phyloP scores from a whole-genome alignment of 2,888 invertebrate genomes.

The Polyommatus iphigenia region DNA sequence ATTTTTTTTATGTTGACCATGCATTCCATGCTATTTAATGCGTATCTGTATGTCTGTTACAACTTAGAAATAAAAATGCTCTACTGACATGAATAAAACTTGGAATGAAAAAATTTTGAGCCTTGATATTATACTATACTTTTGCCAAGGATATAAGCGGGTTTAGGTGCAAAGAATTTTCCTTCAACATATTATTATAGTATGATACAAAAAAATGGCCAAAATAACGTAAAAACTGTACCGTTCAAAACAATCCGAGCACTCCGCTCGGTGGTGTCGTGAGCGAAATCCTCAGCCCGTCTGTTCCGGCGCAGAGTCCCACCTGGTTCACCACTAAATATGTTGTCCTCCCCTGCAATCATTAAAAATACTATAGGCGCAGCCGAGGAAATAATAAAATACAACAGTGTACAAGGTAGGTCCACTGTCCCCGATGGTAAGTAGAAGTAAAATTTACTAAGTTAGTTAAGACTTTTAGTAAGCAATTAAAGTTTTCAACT shows the following conservation, averaged over 20 bases:
- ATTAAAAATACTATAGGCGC: background rate
- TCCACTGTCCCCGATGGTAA: background rate
- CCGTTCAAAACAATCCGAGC: constrained; percentile 67
- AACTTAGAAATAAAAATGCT: too few relatives aligned
- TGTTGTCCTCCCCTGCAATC: constrained; percentile 16
- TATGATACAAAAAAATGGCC: background rate
- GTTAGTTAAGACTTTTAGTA: too few relatives aligned
- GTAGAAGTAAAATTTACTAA: background rate
- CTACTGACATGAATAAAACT: too few relatives aligned
- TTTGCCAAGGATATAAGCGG: too few relatives aligned
- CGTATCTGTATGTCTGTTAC: too few relatives aligned
- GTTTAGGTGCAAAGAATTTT: too few relatives aligned
- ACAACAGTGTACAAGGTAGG: background rate
- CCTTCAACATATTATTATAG: too few relatives aligned
- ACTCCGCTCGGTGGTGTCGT: constrained; percentile 62
- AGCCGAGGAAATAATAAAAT: background rate
- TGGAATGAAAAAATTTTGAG: background rate
- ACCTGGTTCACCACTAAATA: constrained; percentile 45
- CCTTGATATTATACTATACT: too few relatives aligned
- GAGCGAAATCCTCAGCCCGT: constrained; percentile 66
- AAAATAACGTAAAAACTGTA: constrained; percentile 40
- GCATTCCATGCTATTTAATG: too few relatives aligned
- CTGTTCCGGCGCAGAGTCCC: constrained; percentile 61
- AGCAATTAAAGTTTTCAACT: too few relatives aligned
- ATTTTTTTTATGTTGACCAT: too few relatives aligned